Evolutionary conservation across 2,113 vertebrate species (phyloP).

Genomic region (Megaceryle torquata): DNA sequence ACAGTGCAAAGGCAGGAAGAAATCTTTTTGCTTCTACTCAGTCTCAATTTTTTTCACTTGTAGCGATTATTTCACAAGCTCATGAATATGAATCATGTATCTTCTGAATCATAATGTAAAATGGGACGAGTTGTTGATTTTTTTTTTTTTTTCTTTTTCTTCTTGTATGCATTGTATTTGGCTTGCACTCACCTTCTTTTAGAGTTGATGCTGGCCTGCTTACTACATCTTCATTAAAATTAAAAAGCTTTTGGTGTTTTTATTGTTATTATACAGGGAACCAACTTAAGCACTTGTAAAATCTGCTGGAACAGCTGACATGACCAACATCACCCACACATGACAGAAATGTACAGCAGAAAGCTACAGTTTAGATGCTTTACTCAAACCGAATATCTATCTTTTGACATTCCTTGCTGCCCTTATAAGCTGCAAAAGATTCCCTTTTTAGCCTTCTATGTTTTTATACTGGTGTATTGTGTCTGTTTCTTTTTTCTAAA

Average conservation of each 20-base stretch:
- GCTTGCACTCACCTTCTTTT: neutral
- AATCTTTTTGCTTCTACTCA: too few relatives aligned
- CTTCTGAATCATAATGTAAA: neutral
- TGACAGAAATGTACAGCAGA: neutral
- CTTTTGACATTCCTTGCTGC: neutral
- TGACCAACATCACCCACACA: neutral
- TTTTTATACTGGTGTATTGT: neutral
- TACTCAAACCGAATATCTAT: neutral
- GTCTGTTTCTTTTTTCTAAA: neutral
- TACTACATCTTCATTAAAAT: neutral
- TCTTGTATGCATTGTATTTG: neutral
- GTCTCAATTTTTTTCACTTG: too few relatives aligned
- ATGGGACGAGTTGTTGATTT: neutral
- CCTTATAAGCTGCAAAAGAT: neutral
- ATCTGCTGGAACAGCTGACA: neutral
- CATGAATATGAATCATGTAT: neutral
- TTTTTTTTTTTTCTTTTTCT: neutral
- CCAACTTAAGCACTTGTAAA: neutral
- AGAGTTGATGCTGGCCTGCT: neutral
- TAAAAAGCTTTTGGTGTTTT: neutral
- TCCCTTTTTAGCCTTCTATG: neutral
- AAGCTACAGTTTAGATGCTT: neutral
- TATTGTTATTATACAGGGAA: neutral
- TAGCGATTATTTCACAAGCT: neutral
- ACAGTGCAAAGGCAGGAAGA: too few relatives aligned